Evolutionary conservation across 2,113 vertebrate species (phyloP).

Genomic region (Erythrocebus patas): DNA sequence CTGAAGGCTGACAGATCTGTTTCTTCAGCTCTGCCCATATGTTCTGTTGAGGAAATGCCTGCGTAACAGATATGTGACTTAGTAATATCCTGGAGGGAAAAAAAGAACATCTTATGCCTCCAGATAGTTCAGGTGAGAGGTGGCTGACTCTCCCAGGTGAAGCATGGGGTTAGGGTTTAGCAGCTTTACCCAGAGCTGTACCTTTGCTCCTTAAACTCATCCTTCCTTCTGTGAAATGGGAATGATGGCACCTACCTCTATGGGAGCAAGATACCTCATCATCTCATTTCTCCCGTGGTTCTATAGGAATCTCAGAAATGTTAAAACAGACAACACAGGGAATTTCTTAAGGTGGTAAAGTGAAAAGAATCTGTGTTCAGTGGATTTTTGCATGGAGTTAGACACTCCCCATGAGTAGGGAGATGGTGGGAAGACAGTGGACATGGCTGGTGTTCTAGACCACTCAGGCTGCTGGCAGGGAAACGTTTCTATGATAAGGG

Average conservation of each 20-base stretch:
- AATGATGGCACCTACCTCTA: not conserved
- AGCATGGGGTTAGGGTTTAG: not conserved
- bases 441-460: not conserved
- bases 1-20: constrained; percentile 1
- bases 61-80: not conserved
- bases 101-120: not conserved
- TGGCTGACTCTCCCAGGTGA: not conserved
- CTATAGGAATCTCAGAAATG: not conserved
- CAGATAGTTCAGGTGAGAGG: not conserved
- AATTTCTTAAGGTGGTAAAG: not conserved
- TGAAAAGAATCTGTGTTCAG: not conserved
- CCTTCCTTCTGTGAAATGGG: not conserved
- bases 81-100: not conserved
- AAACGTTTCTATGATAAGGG: not conserved
- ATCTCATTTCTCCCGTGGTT: not conserved
- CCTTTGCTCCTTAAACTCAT: not conserved
- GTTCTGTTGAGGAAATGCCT: constrained; percentile 22
- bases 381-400: not conserved
- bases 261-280: not conserved
- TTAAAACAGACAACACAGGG: not conserved
- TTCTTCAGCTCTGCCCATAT: constrained; percentile 15
- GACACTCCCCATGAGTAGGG: not conserved
- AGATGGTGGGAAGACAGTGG: not conserved
- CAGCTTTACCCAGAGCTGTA: not conserved
- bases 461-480: not conserved